Conservation (phyloP, 2,888 invertebrate species). For the Agriopis aurantiaria region DNA sequence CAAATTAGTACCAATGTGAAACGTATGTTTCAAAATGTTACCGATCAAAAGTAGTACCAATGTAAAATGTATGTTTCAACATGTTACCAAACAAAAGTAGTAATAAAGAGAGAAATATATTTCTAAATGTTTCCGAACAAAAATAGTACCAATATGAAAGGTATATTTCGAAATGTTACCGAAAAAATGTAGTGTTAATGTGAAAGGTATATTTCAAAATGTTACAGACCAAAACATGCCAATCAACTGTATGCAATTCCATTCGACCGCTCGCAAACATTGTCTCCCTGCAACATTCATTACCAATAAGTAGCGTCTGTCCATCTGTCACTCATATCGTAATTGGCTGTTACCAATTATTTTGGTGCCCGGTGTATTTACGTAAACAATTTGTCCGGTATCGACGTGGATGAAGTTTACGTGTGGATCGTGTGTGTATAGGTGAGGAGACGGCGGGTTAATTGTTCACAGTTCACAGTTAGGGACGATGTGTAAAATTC, state of each 20-base stretch:
- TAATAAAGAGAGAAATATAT: no score
- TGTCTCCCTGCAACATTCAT: slow-evolving; percentile 31
- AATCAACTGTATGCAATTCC: slow-evolving; percentile 4
- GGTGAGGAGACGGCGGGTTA: neutral
- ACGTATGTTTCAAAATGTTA: no score
- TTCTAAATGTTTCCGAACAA: no score
- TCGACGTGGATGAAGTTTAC: slow-evolving; percentile 36
- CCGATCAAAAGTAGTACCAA: no score
- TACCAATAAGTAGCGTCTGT: slow-evolving; percentile 42
- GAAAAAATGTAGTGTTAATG: no score
- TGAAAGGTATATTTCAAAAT: neutral
- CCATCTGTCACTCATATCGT: slow-evolving; percentile 42
- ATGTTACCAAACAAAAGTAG: no score
- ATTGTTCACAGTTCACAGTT: no score
- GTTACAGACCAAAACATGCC: slow-evolving; percentile 4
- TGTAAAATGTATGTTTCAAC: no score
- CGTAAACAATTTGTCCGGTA: slow-evolving; percentile 56
- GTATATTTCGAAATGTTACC: no score
- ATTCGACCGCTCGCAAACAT: slow-evolving; percentile 13
- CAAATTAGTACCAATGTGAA: no score
- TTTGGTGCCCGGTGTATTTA: slow-evolving; percentile 51
- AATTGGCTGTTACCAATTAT: slow-evolving; percentile 50
- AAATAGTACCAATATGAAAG: neutral
- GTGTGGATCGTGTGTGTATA: slow-evolving; percentile 11
- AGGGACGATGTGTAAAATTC: no score